Evolutionary conservation across 1,140 invertebrate species (phyloP).

Genomic region (Microplitis mediator): DNA sequence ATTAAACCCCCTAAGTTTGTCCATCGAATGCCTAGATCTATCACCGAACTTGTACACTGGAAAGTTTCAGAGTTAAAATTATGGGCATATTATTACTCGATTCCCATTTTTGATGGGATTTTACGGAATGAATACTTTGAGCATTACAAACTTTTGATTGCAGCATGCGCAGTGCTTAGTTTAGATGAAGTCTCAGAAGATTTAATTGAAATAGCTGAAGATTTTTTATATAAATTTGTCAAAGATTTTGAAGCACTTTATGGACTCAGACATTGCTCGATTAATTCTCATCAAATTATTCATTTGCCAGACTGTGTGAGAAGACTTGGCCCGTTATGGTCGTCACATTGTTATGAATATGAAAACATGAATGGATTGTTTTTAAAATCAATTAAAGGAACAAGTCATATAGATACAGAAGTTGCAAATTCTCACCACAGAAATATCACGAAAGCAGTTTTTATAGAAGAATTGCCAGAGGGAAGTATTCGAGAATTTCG

Average conservation of each 20-base stretch:
- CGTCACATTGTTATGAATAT: background rate
- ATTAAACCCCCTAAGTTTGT: constrained; percentile 10
- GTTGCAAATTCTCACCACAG: too few relatives aligned
- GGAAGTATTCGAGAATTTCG: too few relatives aligned
- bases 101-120: background rate
- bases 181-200: background rate
- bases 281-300: background rate
- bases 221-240: too few relatives aligned
- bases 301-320: background rate
- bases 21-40: background rate
- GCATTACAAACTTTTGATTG: background rate
- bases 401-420: too few relatives aligned
- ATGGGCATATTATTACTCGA: background rate
- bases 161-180: background rate
- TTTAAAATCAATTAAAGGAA: too few relatives aligned
- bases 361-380: too few relatives aligned
- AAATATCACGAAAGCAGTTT: too few relatives aligned
- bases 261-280: background rate
- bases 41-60: background rate
- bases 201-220: background rate
- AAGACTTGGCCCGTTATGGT: background rate
- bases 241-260: background rate
- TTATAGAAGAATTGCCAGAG: too few relatives aligned
- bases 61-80: background rate
- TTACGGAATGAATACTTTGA: background rate